A percentile compares a stretch with the other conserved stretches of the same genome.
phyloP scores from a whole-genome alignment of 2,888 invertebrate species.

The Pogonocherus hispidulus region DNA sequence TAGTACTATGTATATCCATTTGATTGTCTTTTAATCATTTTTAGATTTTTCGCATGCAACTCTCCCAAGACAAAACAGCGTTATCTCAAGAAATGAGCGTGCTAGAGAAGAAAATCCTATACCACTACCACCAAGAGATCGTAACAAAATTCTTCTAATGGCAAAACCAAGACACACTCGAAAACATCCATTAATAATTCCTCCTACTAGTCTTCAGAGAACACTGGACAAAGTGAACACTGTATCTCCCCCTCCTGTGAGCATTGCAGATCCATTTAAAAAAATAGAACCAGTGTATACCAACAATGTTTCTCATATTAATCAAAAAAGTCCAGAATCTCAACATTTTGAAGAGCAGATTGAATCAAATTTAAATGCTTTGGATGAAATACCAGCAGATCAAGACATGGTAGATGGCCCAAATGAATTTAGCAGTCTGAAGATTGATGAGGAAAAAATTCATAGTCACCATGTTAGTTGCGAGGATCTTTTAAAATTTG shows the following conservation, averaged over 20 bases:
- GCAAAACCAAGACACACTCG: constrained; percentile 81
- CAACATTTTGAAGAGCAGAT: constrained; percentile 74
- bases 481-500: constrained; percentile 91
- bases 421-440: constrained; percentile 38
- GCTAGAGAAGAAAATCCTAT: constrained; percentile 74
- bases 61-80: constrained; percentile 50
- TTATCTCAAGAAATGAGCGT: constrained; percentile 44
- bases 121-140: constrained; percentile 84
- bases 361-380: constrained; percentile 74
- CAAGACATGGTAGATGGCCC: constrained; percentile 59
- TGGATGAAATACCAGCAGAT: constrained; percentile 71
- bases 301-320: constrained; percentile 57
- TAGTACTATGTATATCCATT: too few species aligned
- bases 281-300: constrained; percentile 59
- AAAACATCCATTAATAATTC: constrained; percentile 86
- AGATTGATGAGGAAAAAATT: constrained; percentile 51
- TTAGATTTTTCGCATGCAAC: constrained; percentile 46
- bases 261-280: constrained; percentile 54
- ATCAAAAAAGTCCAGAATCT: constrained; percentile 66
- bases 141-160: constrained; percentile 75
- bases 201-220: constrained; percentile 74
- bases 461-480: constrained; percentile 88
- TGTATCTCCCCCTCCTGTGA: constrained; percentile 64
- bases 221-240: constrained; percentile 74
- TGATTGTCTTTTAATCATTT: too few species aligned